Percentiles rank a stretch among this genome's conserved stretches.
Evolutionary conservation across 2,113 vertebrate species (phyloP).

Genomic region (Odocoileus virginianus): DNA sequence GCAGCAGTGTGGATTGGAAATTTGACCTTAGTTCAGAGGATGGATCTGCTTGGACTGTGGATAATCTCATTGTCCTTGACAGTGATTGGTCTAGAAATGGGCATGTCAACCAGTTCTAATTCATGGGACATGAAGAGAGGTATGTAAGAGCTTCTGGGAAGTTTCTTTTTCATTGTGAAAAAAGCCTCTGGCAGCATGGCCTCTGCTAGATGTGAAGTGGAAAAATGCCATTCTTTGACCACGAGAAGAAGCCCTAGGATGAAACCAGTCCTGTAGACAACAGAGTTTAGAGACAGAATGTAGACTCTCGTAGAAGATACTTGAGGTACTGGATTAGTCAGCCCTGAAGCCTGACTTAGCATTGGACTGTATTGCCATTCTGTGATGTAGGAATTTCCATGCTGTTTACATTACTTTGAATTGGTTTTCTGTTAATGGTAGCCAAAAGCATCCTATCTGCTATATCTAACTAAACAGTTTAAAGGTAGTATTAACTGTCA

Average conservation of each 20-base stretch:
- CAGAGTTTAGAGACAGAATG: neutral
- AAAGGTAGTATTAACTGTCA: neutral
- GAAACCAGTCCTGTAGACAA: neutral
- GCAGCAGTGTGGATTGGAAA: neutral
- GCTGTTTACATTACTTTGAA: neutral
- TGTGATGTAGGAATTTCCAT: neutral
- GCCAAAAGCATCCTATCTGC: neutral
- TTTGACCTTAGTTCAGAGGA: conserved; percentile 12
- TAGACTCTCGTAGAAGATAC: neutral
- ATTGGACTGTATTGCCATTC: neutral
- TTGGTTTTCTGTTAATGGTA: neutral
- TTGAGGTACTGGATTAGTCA: neutral
- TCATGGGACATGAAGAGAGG: neutral
- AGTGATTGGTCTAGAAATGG: neutral
- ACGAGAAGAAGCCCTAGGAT: neutral
- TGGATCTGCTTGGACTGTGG: neutral
- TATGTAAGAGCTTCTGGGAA: neutral
- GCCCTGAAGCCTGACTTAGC: neutral
- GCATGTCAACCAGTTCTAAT: neutral
- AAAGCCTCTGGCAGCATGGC: neutral
- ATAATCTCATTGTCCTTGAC: neutral
- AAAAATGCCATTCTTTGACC: conserved; percentile 5
- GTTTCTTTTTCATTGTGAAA: neutral
- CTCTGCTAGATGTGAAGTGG: neutral
- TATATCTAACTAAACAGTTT: neutral